Evolutionary conservation across 2,888 invertebrate species (phyloP), one percentile per base, ranked within the genome.

Genomic region (Blastobasis lacticolella): DNA sequence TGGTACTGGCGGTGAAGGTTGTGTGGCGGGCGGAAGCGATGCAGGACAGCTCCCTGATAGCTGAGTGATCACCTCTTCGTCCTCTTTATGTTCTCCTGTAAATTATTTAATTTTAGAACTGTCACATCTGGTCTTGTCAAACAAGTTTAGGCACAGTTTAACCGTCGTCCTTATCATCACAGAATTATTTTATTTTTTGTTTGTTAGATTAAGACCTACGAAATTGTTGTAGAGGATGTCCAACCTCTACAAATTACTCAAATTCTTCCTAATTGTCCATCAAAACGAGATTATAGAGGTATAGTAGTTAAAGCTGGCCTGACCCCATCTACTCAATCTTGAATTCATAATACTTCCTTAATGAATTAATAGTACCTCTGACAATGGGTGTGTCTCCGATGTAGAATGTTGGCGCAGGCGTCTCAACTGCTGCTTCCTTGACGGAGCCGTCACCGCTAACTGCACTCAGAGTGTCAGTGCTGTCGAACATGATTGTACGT

Each of bases 301-400:
- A 23, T 23, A 23, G 23, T 23, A 23, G 23, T 1, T 23, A 23
- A 23, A 3, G 23, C 23, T 23, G 23, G 23, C 3, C 23, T 23
- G 23, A 23, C 23, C 23, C 23, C 23, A 3, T 23, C 23, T 3
- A 23, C 23, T 23, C 23, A 23, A 23, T 23, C 23, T 1, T 23
- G 23, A 23, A 23, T 23, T 23, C 23, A 23, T 23, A n/a, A n/a
- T n/a, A n/a, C n/a, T n/a, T 23, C 23, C 23, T 2, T 23, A 23
- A 23, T 23, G 23, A 23, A 23, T 23, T 23, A 23, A 3, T 23
- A 23, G 23, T 69, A 87, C 89, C 89, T 86, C 81, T 75, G 44
- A 81, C 63, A 51, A 89, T 88, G 43, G 89, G 89, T 44, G 88
- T 88, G 48, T 89, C 88, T 48, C 89, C 89, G 51, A 89, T 89